These are phyloP conservation scores for Pipra filicauda DNA, from an alignment of 2,113 vertebrate species.

Conservation along the genomic window DNA sequence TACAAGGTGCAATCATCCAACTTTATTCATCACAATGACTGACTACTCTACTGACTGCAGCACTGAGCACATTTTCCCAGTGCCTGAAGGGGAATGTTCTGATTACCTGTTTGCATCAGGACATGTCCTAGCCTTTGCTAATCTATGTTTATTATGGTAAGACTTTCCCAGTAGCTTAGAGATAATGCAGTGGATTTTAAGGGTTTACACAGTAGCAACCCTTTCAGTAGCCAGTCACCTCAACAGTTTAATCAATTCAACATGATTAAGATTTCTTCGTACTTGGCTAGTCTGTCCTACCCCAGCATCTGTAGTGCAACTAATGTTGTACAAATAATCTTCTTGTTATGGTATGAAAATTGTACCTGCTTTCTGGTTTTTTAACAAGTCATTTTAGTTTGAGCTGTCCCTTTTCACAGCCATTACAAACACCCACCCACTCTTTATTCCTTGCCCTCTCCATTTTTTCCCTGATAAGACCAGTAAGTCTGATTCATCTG, in stretches of 20 bases:
- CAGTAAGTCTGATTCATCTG: neutral
- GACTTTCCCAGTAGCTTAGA: constrained; percentile 22
- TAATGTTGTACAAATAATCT: neutral
- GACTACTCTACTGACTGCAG: neutral
- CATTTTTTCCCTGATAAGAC: neutral
- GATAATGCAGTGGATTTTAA: constrained; percentile 34
- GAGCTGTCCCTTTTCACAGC: neutral
- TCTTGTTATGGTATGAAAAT: neutral
- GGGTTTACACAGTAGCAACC: neutral
- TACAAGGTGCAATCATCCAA: neutral
- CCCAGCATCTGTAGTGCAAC: neutral
- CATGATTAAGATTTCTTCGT: neutral
- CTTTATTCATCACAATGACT: rapidly evolving
- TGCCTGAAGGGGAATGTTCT: neutral
- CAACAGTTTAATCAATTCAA: neutral
- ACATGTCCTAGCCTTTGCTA: neutral
- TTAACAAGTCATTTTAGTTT: neutral
- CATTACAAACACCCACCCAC: neutral
- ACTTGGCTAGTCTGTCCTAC: neutral
- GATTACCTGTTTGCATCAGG: neutral
- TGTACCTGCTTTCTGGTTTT: neutral
- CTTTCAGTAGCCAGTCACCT: neutral
- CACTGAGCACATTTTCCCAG: neutral
- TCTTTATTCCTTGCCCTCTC: neutral
- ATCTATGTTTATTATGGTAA: constrained; percentile 6